These are phyloP conservation scores for Microcebus tavaratra DNA, from an alignment of 2,113 vertebrate species.

Conservation along the genomic window DNA sequence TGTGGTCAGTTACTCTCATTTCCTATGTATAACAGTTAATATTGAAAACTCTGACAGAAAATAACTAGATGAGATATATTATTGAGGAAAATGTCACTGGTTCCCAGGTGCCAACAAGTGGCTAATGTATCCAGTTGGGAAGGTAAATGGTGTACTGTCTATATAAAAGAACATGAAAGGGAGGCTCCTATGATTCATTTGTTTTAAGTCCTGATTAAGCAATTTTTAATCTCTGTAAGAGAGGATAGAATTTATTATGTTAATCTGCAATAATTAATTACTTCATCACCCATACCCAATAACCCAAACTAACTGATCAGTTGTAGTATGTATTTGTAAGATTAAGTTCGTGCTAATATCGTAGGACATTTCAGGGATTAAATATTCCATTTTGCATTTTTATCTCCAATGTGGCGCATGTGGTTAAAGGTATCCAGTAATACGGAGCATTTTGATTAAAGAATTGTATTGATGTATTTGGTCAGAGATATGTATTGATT, in stretches of 20 bases:
- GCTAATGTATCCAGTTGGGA: not conserved
- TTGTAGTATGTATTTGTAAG: not conserved
- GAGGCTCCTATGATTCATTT: slow-evolving; percentile 32
- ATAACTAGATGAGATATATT: not conserved
- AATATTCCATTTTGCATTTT: not conserved
- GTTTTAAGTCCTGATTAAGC: slow-evolving; percentile 4
- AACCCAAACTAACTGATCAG: slow-evolving; percentile 34
- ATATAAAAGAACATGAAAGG: not conserved
- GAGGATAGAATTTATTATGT: not conserved
- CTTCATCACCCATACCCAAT: not conserved
- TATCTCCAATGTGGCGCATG: not conserved
- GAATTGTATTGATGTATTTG: not conserved
- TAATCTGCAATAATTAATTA: not conserved
- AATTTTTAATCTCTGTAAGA: slow-evolving; percentile 31
- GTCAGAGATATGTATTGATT: not conserved
- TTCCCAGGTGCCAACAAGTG: not conserved
- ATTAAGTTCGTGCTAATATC: not conserved
- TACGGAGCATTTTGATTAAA: not conserved
- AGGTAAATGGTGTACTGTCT: not conserved
- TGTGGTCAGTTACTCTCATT: not conserved
- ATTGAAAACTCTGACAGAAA: not conserved
- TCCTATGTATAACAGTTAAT: not conserved
- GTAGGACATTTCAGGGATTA: not conserved
- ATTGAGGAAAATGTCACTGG: not conserved
- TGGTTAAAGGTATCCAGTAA: not conserved